phyloP scores from a whole-genome alignment of 2,113 vertebrate species.

The Spermophilus dauricus region DNA sequence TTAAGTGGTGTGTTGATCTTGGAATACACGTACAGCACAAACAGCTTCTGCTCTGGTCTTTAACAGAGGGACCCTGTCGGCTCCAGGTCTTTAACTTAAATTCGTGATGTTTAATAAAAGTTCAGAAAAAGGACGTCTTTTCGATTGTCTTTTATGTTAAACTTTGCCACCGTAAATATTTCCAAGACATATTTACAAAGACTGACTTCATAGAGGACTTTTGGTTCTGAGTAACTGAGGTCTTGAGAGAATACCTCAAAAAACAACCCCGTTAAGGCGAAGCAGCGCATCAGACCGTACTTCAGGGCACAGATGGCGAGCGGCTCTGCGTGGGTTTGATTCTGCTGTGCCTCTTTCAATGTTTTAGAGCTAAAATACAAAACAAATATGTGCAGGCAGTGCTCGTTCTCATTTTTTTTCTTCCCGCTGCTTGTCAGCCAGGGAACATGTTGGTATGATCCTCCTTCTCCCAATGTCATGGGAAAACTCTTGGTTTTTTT shows the following conservation, averaged over 20 bases:
- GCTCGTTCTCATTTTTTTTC: constrained; percentile 35
- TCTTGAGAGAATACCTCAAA: neutral
- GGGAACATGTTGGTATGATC: neutral
- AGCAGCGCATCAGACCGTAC: constrained; percentile 9
- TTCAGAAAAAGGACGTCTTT: neutral
- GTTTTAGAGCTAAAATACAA: constrained; percentile 59
- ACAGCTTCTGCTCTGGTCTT: neutral
- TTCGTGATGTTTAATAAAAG: neutral
- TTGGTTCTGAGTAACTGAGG: neutral
- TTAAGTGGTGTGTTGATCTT: neutral
- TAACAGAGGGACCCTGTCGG: neutral
- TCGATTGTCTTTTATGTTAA: neutral
- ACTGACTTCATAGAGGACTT: neutral
- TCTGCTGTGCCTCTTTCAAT: constrained; percentile 46
- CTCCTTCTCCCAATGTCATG: neutral
- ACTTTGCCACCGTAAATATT: neutral
- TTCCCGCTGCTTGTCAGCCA: constrained; percentile 47
- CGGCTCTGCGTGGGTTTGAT: constrained; percentile 51
- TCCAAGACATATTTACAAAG: neutral
- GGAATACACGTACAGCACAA: neutral
- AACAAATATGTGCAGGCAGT: constrained; percentile 61
- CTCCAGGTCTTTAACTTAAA: neutral
- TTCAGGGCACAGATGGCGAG: constrained; percentile 70
- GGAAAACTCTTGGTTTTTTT: constrained; percentile 51
- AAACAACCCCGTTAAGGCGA: constrained; percentile 53